Conservation (phyloP, 1,140 invertebrate genomes). For the Melanaphis sacchari region DNA sequence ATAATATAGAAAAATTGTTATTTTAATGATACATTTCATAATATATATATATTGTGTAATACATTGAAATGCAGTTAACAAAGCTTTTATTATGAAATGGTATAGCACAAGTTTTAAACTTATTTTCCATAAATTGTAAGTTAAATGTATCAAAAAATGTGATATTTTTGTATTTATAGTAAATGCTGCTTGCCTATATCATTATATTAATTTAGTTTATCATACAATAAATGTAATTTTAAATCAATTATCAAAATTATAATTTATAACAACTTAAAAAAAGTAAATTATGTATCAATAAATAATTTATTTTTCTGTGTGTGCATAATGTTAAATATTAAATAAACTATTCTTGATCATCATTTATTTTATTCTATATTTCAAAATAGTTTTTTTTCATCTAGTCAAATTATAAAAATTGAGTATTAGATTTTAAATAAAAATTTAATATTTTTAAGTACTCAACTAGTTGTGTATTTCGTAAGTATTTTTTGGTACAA, state of each 20-base stretch:
- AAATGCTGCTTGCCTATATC: background rate
- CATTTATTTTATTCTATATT: background rate
- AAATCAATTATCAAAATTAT: background rate
- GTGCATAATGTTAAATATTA: background rate
- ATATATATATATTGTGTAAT: background rate
- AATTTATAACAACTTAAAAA: background rate
- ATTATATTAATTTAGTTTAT: background rate
- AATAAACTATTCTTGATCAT: background rate
- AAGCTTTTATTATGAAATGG: background rate
- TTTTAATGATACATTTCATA: background rate
- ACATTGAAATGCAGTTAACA: background rate
- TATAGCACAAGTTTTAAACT: background rate
- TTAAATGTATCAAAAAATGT: background rate
- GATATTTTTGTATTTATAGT: background rate
- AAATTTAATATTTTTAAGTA: slow-evolving; percentile 8
- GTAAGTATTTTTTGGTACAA: background rate
- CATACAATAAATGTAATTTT: background rate
- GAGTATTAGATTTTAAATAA: background rate
- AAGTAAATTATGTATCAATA: background rate
- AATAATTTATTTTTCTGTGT: background rate
- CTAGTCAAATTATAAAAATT: background rate
- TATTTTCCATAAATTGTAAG: background rate
- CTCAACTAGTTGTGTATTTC: background rate
- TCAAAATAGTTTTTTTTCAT: background rate
- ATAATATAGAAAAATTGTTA: background rate